phyloP scores from a whole-genome alignment of 1,140 invertebrate genomes.

The Pseudoatta argentina region DNA sequence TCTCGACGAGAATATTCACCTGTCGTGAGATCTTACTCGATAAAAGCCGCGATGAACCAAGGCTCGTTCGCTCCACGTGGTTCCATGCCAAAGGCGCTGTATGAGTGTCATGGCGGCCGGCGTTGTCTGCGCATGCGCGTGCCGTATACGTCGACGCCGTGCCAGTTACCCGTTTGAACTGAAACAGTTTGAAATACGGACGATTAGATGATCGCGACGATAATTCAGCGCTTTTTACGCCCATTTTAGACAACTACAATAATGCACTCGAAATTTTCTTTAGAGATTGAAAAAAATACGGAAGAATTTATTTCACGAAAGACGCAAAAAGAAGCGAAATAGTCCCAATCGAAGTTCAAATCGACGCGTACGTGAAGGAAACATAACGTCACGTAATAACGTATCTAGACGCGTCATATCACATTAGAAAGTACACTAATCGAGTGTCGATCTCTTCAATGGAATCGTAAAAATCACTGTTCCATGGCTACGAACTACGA shows the following conservation, averaged over 20 bases:
- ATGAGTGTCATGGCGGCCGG: conserved; percentile 12
- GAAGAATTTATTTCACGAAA: not conserved
- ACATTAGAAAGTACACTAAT: not conserved
- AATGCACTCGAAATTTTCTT: not conserved
- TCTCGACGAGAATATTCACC: not conserved
- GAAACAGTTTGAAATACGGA: not conserved
- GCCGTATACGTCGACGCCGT: no score
- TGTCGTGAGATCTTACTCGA: not conserved
- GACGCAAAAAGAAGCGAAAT: no score
- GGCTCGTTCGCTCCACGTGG: not conserved
- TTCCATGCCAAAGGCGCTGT: no score
- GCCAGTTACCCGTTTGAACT: not conserved
- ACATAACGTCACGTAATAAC: not conserved
- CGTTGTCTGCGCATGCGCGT: no score
- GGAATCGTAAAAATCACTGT: not conserved
- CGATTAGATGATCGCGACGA: not conserved
- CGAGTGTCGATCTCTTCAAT: no score
- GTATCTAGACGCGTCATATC: not conserved
- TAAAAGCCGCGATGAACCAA: not conserved
- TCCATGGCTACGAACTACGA: not conserved
- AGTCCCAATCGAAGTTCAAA: not conserved
- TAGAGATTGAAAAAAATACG: not conserved
- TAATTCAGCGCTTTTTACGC: not conserved
- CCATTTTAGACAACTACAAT: not conserved
- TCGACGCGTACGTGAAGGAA: not conserved